Evolutionary conservation across 2,113 vertebrate genomes (phyloP), one percentile per base, ranked within the genome.

Genomic region (Archilochus colubris): DNA sequence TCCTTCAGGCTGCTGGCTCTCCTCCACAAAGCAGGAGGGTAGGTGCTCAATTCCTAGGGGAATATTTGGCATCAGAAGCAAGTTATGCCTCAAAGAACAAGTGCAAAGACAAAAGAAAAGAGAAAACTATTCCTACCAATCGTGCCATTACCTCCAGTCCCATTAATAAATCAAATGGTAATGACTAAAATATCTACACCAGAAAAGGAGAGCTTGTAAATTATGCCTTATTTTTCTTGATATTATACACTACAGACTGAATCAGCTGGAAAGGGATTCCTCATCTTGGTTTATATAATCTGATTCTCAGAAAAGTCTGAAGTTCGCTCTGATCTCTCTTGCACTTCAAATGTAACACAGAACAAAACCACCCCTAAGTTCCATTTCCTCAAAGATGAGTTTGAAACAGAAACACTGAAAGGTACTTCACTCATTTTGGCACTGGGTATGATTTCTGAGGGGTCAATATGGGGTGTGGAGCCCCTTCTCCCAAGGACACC

Each of bases 31-130:
- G 9, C 13, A 86, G 53, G 31, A 82, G 83, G 1, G 48, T 6
- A 58, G 84, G 84, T 58, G 80, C 84, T 79, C 13, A 10, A 23
- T 20, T 79, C 81, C 84, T 24, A 17, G 40, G 81, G 91, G 53
- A 84, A 36, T 67, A 89, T 96, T 95, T 96, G 96, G 96, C 92
- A 82, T 93, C 2, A 13, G 91, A 90, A 96, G 94, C 94, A 88
- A 59, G 33, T 38, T 40, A 2, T 19, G 92, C 93, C 92, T 84
- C 94, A 5, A 27, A 82, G 91, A 88, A 68, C 28, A 48, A 89
- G 95, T 94, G 95, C 93, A 94, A 94, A 96, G 74, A 54, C 18
- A 36, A 62, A 74, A 69, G 70, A 27, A 82, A 92, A 78, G 80
- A 86, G 86, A 88, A 93, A 89, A 91, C 84, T 87, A 31, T 63